These are phyloP conservation scores for Sinocyclocheilus anophthalmus DNA, from an alignment of 2,113 vertebrate genomes.

Conservation along the genomic window DNA sequence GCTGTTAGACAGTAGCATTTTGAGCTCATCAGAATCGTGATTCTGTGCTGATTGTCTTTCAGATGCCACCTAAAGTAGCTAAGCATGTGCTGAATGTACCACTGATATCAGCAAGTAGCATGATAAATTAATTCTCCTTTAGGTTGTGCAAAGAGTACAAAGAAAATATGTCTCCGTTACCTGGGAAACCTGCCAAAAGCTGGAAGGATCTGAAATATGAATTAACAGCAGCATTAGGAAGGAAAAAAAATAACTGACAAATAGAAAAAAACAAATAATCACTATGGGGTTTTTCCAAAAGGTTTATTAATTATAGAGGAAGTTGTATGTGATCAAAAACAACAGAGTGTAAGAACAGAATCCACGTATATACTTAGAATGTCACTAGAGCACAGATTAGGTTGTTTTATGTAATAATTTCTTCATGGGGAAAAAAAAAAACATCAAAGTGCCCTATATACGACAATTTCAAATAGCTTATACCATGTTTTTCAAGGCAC, in stretches of 20 bases:
- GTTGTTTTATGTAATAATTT: not conserved
- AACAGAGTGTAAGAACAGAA: conserved; percentile 23
- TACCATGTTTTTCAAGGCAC: not conserved
- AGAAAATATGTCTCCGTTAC: conserved; percentile 52
- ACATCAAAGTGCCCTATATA: not conserved
- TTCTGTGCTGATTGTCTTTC: not conserved
- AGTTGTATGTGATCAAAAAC: conserved; percentile 36
- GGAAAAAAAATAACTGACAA: not conserved
- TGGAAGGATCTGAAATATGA: not conserved
- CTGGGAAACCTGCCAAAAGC: conserved; percentile 33
- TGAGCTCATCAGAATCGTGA: not conserved
- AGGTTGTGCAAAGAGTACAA: not conserved
- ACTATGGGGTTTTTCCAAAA: conserved; percentile 27
- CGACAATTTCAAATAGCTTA: not conserved
- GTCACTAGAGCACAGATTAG: not conserved
- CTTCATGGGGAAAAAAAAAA: not conserved
- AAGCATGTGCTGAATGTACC: conserved; percentile 46
- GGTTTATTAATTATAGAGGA: conserved; percentile 50
- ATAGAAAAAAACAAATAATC: not conserved
- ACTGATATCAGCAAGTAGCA: not conserved
- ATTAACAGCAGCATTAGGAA: conserved; percentile 30
- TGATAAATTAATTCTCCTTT: not conserved
- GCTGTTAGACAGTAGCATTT: conserved; percentile 17
- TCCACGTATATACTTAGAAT: conserved; percentile 32
- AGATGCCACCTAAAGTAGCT: not conserved